Evolutionary conservation across 2,113 vertebrate species (phyloP).

Genomic region (Eulacestoma nigropectus): DNA sequence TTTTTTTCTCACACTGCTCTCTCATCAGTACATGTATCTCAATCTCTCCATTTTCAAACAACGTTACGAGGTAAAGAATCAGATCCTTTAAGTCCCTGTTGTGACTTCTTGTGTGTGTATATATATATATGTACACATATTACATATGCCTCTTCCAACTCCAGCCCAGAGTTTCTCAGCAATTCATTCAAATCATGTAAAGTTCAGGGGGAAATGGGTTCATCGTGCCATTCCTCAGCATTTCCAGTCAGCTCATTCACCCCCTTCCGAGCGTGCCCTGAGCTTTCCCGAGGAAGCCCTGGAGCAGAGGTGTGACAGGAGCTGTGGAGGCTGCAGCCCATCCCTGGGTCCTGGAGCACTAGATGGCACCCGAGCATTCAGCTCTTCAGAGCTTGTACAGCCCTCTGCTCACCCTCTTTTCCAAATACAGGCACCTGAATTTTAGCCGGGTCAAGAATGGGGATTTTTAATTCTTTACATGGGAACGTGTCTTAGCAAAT

Average conservation of each 20-base stretch:
- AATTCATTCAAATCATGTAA: neutral
- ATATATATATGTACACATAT: neutral
- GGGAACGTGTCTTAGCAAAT: neutral
- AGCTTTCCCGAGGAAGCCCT: neutral
- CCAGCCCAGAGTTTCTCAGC: neutral
- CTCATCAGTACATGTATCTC: neutral
- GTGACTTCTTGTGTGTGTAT: neutral
- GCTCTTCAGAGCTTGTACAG: neutral
- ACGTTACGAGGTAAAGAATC: neutral
- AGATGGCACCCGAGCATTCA: slow-evolving; percentile 53
- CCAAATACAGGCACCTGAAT: neutral
- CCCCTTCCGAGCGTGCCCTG: neutral
- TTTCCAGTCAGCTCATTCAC: neutral
- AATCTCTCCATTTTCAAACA: neutral
- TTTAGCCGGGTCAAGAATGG: neutral
- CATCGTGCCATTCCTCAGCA: neutral
- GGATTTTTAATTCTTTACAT: neutral
- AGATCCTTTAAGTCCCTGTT: neutral
- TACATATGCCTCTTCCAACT: neutral
- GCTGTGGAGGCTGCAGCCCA: neutral
- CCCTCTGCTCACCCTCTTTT: neutral
- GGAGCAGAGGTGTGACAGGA: neutral
- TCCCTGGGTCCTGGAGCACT: slow-evolving; percentile 1
- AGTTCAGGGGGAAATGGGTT: neutral
- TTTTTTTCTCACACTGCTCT: neutral